Percentiles rank a stretch among this genome's conserved stretches.
These are phyloP conservation scores for Endomychus coccineus DNA, from an alignment of 2,888 invertebrate genomes.

Conservation along the genomic window DNA sequence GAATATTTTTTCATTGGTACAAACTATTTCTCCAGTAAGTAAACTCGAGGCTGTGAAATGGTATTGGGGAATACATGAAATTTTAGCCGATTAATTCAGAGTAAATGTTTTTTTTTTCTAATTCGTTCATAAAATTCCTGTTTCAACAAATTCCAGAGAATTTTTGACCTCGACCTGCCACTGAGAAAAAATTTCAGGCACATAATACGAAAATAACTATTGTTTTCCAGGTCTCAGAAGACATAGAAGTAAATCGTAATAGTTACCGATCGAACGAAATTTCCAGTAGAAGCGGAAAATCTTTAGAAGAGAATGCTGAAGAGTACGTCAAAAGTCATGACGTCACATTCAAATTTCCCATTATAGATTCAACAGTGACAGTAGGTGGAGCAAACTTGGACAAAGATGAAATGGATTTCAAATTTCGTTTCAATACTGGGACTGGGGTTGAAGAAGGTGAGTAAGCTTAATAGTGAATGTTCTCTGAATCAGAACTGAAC, in stretches of 20 bases:
- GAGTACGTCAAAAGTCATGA: slow-evolving; percentile 70
- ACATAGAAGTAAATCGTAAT: slow-evolving; percentile 68
- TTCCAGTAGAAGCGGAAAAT: slow-evolving; percentile 49
- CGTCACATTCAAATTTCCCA: slow-evolving; percentile 67
- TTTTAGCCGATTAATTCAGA: too few species aligned
- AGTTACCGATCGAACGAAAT: slow-evolving; percentile 57
- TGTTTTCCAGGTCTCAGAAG: slow-evolving; percentile 57
- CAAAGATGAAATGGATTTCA: slow-evolving; percentile 66
- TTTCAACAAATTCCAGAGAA: too few species aligned
- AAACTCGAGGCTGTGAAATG: too few species aligned
- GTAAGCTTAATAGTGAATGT: too few species aligned
- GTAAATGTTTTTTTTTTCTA: too few species aligned
- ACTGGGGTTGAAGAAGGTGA: slow-evolving; percentile 34
- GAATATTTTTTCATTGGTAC: too few species aligned
- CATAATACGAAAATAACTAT: not conserved
- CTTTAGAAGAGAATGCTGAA: slow-evolving; percentile 63
- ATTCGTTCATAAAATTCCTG: too few species aligned
- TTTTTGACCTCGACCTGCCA: too few species aligned
- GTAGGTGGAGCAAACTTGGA: slow-evolving; percentile 72
- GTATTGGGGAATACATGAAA: too few species aligned
- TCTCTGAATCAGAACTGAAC: too few species aligned
- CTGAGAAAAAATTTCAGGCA: too few species aligned
- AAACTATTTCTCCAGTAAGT: too few species aligned
- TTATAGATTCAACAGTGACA: slow-evolving; percentile 64
- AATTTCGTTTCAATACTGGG: slow-evolving; percentile 54